Percentiles rank a stretch among this genome's conserved stretches.
Conservation (phyloP, 2,113 vertebrate genomes). For the Coptodon rendalli region DNA sequence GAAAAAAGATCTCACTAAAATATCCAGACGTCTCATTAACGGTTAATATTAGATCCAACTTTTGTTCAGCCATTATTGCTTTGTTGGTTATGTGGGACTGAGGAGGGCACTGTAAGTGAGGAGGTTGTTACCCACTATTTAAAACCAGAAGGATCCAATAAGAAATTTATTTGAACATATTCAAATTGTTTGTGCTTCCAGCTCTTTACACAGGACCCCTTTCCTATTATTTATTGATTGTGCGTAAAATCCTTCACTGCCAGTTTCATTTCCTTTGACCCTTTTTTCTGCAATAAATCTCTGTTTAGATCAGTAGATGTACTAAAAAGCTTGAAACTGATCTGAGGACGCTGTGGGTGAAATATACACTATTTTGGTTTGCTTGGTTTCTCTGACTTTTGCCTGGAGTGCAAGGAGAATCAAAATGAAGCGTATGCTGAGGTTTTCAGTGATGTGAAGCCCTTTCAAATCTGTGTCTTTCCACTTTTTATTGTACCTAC, state of each 20-base stretch:
- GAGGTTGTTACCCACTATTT: not conserved
- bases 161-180: not conserved
- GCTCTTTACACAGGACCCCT: not conserved
- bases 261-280: not conserved
- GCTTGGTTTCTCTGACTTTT: not conserved
- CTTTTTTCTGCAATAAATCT: not conserved
- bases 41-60: not conserved
- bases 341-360: not conserved
- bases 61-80: not conserved
- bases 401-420: not conserved
- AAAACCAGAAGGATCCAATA: not conserved
- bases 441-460: constrained; percentile 3
- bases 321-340: not conserved
- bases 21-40: not conserved
- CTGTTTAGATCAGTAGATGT: not conserved
- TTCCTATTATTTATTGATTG: constrained; percentile 30
- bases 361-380: not conserved
- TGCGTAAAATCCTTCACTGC: not conserved
- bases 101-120: not conserved
- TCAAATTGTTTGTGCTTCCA: not conserved
- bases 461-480: not conserved
- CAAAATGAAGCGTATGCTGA: not conserved
- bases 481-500: constrained; percentile 3
- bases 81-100: not conserved
- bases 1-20: constrained; percentile 5